Conservation (phyloP, 2,113 vertebrate genomes). For the Ceuthmochares aereus region DNA sequence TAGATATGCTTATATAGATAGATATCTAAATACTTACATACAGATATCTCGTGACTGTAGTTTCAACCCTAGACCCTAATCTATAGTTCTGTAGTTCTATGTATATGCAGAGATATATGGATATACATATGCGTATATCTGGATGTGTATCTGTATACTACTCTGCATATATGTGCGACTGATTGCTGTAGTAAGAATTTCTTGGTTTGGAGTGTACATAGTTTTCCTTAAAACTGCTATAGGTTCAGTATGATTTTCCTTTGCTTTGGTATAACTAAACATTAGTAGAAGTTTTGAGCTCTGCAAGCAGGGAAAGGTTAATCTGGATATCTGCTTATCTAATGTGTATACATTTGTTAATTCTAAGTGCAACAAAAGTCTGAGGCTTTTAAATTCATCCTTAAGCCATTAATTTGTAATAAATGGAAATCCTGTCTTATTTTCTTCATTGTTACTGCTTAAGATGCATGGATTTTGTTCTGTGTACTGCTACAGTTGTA, state of each 20-base stretch:
- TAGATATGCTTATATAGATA: accelerated
- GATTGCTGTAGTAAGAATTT: background rate
- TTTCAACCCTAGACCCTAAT: background rate
- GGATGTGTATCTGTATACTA: background rate
- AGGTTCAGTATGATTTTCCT: background rate
- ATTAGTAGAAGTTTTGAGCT: background rate
- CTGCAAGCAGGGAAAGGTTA: background rate
- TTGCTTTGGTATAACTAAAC: background rate
- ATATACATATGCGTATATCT: background rate
- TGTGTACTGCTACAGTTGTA: background rate
- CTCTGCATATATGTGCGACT: background rate
- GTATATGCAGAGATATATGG: background rate
- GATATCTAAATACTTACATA: background rate
- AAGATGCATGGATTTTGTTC: accelerated
- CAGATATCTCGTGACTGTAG: background rate
- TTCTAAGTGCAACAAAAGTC: background rate
- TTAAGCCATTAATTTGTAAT: background rate
- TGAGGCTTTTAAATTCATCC: background rate
- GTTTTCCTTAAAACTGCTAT: background rate
- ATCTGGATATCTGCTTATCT: background rate
- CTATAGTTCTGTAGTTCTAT: background rate
- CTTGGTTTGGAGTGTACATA: background rate
- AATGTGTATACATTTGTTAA: background rate
- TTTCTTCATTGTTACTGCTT: background rate
- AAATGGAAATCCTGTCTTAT: background rate